Percentiles rank a stretch among this genome's conserved stretches.
phyloP scores from a whole-genome alignment of 1,140 invertebrate genomes.

The Tyrophagus putrescentiae region DNA sequence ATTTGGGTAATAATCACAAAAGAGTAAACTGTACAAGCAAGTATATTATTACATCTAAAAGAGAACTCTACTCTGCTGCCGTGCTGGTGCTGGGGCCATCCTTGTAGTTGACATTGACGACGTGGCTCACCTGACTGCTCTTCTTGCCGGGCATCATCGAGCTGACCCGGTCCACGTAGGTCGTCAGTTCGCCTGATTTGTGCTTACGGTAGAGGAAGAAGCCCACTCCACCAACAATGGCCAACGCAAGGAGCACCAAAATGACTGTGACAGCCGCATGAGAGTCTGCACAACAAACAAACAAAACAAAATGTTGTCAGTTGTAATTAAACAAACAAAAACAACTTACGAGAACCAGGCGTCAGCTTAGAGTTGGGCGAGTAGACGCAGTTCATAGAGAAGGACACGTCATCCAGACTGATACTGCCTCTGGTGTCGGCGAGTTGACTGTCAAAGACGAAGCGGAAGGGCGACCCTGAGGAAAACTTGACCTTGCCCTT shows the following conservation, averaged over 20 bases:
- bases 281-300: background rate
- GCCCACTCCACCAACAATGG: background rate
- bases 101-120: background rate
- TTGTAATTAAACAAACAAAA: background rate
- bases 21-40: no score
- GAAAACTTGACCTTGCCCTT: background rate
- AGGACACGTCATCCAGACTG: background rate
- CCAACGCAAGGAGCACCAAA: background rate
- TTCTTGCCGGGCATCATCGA: background rate
- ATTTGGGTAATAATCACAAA: no score
- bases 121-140: background rate
- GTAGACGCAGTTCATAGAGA: background rate
- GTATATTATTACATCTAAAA: no score
- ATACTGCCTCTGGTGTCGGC: background rate
- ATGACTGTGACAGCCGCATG: background rate
- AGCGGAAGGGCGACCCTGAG: background rate
- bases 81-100: background rate
- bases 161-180: background rate
- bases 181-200: background rate
- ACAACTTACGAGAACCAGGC: background rate
- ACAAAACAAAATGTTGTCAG: background rate
- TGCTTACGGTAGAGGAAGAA: background rate
- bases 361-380: conserved; percentile 1
- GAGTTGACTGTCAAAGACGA: background rate
- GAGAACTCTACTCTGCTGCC: no score